Conservation (phyloP, 2,888 invertebrate species). For the Choristoneura rosaceana region DNA sequence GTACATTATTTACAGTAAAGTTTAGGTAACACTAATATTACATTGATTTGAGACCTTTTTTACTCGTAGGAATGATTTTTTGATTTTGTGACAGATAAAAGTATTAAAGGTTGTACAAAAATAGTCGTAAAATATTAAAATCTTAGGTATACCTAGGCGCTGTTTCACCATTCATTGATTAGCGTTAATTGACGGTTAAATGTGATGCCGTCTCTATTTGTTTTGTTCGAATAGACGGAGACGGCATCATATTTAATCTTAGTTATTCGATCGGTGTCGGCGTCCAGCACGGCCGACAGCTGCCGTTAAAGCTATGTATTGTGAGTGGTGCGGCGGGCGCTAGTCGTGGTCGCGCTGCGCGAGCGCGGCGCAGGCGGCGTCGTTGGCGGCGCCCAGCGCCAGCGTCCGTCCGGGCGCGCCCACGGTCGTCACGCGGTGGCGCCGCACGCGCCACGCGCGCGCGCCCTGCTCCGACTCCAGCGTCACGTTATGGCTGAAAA, state of each 20-base stretch:
- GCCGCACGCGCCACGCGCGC: slow-evolving; percentile 46
- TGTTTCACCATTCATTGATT: no score
- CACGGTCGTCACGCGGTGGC: slow-evolving; percentile 30
- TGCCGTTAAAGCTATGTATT: no score
- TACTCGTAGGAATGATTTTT: neutral
- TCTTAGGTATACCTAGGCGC: no score
- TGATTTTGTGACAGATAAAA: neutral
- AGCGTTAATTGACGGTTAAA: no score
- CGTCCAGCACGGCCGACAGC: neutral
- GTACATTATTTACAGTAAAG: neutral
- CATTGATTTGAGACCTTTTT: neutral
- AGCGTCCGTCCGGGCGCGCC: slow-evolving; percentile 54
- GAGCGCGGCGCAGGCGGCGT: slow-evolving; percentile 63
- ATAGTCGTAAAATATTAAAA: neutral
- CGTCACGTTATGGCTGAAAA: slow-evolving; percentile 40
- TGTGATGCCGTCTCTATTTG: no score
- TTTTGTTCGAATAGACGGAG: no score
- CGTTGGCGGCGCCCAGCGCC: slow-evolving; percentile 61
- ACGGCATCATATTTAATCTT: no score
- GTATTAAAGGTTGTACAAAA: neutral
- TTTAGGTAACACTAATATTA: neutral
- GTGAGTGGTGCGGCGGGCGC: neutral
- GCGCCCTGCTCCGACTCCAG: slow-evolving; percentile 43
- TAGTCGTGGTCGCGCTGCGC: slow-evolving; percentile 45
- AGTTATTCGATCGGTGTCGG: neutral